Evolutionary conservation across 2,888 invertebrate species (phyloP).

Genomic region (Patella pellucida): DNA sequence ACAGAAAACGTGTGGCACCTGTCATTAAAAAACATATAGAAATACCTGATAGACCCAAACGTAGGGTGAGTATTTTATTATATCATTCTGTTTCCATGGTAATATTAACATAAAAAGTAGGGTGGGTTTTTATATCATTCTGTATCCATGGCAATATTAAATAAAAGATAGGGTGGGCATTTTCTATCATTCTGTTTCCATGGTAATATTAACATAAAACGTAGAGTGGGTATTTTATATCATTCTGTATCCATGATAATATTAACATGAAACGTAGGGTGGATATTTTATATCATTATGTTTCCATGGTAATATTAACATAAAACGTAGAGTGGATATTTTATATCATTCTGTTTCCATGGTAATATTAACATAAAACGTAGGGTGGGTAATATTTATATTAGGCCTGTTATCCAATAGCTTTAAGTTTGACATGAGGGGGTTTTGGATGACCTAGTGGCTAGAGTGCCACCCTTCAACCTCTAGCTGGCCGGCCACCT

Average conservation of each 20-base stretch:
- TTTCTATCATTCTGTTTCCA: background rate
- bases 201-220: background rate
- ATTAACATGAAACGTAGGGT: no score
- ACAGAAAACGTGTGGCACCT: conserved; percentile 49
- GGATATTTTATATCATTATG: conserved; percentile 13
- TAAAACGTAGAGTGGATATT: conserved; percentile 46
- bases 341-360: background rate
- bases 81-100: background rate
- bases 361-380: background rate
- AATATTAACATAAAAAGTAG: background rate
- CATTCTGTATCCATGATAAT: no score
- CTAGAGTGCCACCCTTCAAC: no score
- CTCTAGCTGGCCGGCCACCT: no score
- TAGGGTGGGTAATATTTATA: no score
- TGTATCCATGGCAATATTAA: no score
- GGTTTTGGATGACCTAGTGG: no score
- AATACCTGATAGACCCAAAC: conserved; percentile 45
- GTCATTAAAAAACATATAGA: conserved; percentile 50
- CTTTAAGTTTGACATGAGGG: no score
- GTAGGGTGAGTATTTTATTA: conserved; percentile 43
- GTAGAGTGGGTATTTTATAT: background rate
- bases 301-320: background rate
- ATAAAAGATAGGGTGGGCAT: conserved; percentile 47
- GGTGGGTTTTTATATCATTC: no score
- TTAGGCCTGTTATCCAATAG: no score